Evolutionary conservation across 2,797 vertebrate genomes (phyloP), one percentile per base, ranked within the genome.

Genomic region (Takifugu ocellatus): DNA sequence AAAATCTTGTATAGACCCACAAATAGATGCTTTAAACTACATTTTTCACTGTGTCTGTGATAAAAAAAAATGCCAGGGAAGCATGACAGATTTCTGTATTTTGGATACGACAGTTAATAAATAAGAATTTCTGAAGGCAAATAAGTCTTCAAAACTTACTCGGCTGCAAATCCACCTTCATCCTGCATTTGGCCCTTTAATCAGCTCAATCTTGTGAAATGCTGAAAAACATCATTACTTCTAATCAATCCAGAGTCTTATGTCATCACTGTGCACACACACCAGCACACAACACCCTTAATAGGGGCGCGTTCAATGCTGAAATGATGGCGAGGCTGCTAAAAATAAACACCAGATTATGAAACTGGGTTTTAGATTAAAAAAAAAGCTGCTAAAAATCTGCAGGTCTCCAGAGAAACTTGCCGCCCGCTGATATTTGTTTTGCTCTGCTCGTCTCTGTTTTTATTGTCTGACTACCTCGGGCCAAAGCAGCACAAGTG

Each of bases 401-500:
- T 75, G 66, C 44, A 21, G 49, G 62, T 80, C 79, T 85, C 75
- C 46, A 36, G 70, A 85, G 75, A 53, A 80, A 63, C 58, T 64
- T 46, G 52, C 51, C 49, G 56, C 69, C 66, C 75, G 66, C 78
- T 76, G 62, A 77, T 83, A 83, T 81, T 84, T 85, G 68, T 77
- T 87, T 83, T 82, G 56, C 61, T 79, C 59, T 59, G 51, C 77
- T 74, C 48, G 33, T 36, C 57, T 78, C 51, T 66, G 60, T 79
- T 83, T 75, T 85, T 73, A 78, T 84, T 83, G 75, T 80, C 55
- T 58, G 78, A 78, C 58, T 80, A 84, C 78, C 79, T 45, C 57
- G 36, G 81, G 79, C 81, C 68, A 83, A 79, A 84, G 74, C 79
- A 84, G 79, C 76, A 68, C 42, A 61, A 77, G 56, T 72, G 66